Percentiles rank a stretch among this genome's conserved stretches.
Evolutionary conservation across 2,888 invertebrate species (phyloP).

Genomic region (Temnothorax unifasciatus): DNA sequence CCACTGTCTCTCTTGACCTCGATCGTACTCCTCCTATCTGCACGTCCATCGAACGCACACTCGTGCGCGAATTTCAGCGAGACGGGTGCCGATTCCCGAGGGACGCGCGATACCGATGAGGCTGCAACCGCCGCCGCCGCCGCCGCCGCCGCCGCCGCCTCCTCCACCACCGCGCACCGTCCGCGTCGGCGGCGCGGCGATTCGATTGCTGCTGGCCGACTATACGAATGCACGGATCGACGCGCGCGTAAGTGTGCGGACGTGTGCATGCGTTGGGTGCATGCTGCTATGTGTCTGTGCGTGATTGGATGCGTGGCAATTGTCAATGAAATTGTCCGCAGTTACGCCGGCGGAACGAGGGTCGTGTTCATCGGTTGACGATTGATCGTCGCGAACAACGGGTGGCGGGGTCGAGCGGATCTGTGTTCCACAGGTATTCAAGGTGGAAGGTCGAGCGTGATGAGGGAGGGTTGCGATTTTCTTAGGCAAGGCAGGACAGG

Average conservation of each 20-base stretch:
- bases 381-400: slow-evolving; percentile 41
- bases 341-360: slow-evolving; percentile 52
- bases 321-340: slow-evolving; percentile 58
- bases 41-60: slow-evolving; percentile 23
- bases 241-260: neutral
- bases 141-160: neutral
- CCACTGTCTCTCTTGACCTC: slow-evolving; percentile 42
- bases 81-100: slow-evolving; percentile 50
- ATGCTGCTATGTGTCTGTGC: slow-evolving; percentile 21
- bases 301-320: slow-evolving; percentile 44
- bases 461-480: neutral
- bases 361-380: slow-evolving; percentile 54
- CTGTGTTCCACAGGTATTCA: slow-evolving; percentile 41
- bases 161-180: slow-evolving; percentile 1
- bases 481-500: neutral
- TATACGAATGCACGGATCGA: neutral
- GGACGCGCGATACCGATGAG: slow-evolving; percentile 52
- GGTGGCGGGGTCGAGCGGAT: neutral
- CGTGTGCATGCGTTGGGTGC: neutral
- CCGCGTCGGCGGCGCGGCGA: slow-evolving; percentile 51
- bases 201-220: slow-evolving; percentile 58
- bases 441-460: slow-evolving; percentile 30
- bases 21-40: slow-evolving; percentile 12
- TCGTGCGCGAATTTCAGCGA: slow-evolving; percentile 43
- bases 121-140: slow-evolving; percentile 18